Evolutionary conservation across 35 echinoderm and acorn worm species (phyloP).

Genomic region (Ophiothrix spiculata): DNA sequence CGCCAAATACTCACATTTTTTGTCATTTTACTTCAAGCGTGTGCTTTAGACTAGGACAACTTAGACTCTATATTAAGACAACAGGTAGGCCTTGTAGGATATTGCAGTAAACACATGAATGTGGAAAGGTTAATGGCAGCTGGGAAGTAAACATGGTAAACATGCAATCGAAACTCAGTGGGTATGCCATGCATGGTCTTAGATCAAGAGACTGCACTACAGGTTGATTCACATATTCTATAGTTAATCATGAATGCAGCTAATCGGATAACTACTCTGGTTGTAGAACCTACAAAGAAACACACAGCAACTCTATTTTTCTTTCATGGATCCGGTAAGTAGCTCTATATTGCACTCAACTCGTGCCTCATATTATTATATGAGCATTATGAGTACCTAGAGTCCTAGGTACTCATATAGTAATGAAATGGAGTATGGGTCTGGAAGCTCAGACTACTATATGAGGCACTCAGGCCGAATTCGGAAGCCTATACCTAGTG

Average conservation of each 20-base stretch:
- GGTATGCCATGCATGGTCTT: no score
- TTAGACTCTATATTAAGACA: no score
- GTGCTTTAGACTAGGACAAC: neutral
- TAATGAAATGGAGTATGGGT: no score
- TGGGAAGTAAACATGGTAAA: neutral
- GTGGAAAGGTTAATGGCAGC: neutral
- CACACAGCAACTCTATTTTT: conserved; percentile 41
- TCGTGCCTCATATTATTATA: no score
- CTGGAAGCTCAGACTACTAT: no score
- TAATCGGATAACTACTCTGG: neutral
- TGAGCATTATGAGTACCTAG: no score
- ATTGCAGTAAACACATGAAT: neutral
- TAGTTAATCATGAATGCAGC: neutral
- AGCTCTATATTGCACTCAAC: neutral
- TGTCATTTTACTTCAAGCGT: neutral
- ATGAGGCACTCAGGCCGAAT: no score
- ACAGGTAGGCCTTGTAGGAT: no score
- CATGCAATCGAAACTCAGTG: no score
- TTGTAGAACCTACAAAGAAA: neutral
- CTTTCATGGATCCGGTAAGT: conserved; percentile 49
- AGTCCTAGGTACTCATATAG: no score
- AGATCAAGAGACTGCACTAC: neutral
- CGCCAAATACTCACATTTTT: neutral
- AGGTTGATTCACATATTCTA: neutral
- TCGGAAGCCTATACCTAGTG: no score